These are phyloP conservation scores for Cerastoderma edule DNA, from an alignment of 2,888 invertebrate genomes.

Conservation along the genomic window DNA sequence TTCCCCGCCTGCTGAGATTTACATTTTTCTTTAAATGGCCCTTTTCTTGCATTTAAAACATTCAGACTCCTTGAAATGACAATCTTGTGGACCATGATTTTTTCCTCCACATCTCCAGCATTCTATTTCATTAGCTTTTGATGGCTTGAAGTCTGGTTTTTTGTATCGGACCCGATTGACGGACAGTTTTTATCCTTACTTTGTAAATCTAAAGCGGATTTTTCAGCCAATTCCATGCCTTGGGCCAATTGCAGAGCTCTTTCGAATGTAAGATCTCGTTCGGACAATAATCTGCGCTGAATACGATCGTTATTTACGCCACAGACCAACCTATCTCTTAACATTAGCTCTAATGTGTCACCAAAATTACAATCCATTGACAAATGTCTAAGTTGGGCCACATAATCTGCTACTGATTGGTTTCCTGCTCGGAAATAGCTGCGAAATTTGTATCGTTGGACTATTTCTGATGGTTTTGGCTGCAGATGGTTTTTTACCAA, in stretches of 20 bases:
- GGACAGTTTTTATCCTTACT: neutral
- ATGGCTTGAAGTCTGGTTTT: neutral
- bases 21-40: neutral
- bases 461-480: too few relatives aligned
- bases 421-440: too few relatives aligned
- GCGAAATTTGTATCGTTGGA: too few relatives aligned
- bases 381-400: slow-evolving; percentile 40
- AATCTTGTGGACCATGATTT: slow-evolving; percentile 3
- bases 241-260: slow-evolving; percentile 40
- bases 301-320: too few relatives aligned
- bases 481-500: too few relatives aligned
- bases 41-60: neutral
- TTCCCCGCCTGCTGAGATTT: neutral
- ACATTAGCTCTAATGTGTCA: slow-evolving; percentile 32
- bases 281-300: slow-evolving; percentile 36
- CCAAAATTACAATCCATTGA: slow-evolving; percentile 49
- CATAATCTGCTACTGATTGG: slow-evolving; percentile 21
- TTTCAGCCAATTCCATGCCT: slow-evolving; percentile 36
- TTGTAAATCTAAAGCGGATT: neutral
- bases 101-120: slow-evolving; percentile 15
- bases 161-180: neutral
- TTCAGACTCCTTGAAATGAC: neutral
- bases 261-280: slow-evolving; percentile 30
- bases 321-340: slow-evolving; percentile 49
- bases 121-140: neutral